Evolutionary conservation across 2,797 vertebrate species (phyloP), one percentile per base, ranked within the genome.

Genomic region (Myripristis jacobus): DNA sequence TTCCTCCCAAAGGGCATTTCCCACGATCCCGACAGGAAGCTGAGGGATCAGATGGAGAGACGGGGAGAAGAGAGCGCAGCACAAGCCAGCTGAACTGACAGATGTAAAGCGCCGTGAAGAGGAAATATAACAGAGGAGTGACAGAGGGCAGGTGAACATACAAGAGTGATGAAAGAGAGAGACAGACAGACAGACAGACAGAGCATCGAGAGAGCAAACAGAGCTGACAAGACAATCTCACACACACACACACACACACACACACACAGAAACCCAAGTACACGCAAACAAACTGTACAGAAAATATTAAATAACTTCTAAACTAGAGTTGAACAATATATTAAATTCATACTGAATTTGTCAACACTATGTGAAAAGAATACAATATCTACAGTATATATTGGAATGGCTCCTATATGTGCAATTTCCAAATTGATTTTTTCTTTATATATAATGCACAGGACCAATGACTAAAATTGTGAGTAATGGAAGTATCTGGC

Each of bases 1-100:
- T 41, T 76, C 48, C 52, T 78, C 51, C 43, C 8, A 21, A 44
- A 89, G 81, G 64, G 71, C 77, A 85, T 92, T 29, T 94, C 90
- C 87, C 92, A 93, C 66, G 81, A 83, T 81, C 87, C 78, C 41
- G 66, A 93, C 87, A 92, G 92, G 92, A 94, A 93, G 84, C 66
- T 36, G 73, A 13, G 71, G 47, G 73, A 54, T 81, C 66, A 41
- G 62, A 68, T 54, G 29, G 70, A 36, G 13, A 55, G 29, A 62
- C 48, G 12, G 24, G 73, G 58, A 34, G 54, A 76, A 24, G 3
- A n/a, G 69, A 31, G 53, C 6, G 54, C 66, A 73, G 62, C 53
- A 29, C 36, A 19, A 75, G 29, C 38, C 67, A 66, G 51, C 63
- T 54, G 57, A 65, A 67, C 41, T 53, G 75, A 85, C 41, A 57